Evolutionary conservation across 2,888 invertebrate species (phyloP), one percentile per base, ranked within the genome.

Genomic region (Hylaea fasciaria): DNA sequence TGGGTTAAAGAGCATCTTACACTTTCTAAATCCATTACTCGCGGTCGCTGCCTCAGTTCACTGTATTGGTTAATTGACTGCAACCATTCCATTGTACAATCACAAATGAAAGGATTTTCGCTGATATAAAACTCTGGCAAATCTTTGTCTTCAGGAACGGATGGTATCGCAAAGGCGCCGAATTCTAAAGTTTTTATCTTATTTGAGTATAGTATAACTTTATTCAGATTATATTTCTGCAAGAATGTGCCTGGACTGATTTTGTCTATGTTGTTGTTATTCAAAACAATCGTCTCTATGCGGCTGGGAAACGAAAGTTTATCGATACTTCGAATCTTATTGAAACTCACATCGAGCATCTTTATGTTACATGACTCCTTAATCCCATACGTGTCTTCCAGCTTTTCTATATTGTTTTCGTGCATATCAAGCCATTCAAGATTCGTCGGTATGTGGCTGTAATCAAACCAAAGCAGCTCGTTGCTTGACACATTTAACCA

Each of bases 31-130:
- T 97, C 97, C 88, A 96, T 93, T 78, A 97, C 95, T 80, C 95
- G 94, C 46, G 97, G 96, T 84, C 96, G 95, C 80, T 96, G 95
- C 57, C 95, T 91, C 66, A 94, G 92, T 75, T 95, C 94, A 76
- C 94, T 94, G 82, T 96, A 91, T 89, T 95, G 95, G 92, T 96
- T 96, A 83, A 96, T 95, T 82, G 95, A 93, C 76, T 96, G 94
- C 74, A 97, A 83, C 97, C 97, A 97, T 87, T 97, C 97, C 96
- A 97, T 96, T 74, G 95, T 95, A 86, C 97, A 97, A 86, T 97
- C 96, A 85, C 97, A 97, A 73, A 95, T 93, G 82, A 97, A 95
- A 62, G 97, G 97, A 92, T 97, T 97, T 76, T 95, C 95, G 49
- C 96, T 96, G 69, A 97, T 94, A 82, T 95, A 96, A 86, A 97